Conservation (phyloP, 2,888 invertebrate genomes). For the Sialis fuliginosa region DNA sequence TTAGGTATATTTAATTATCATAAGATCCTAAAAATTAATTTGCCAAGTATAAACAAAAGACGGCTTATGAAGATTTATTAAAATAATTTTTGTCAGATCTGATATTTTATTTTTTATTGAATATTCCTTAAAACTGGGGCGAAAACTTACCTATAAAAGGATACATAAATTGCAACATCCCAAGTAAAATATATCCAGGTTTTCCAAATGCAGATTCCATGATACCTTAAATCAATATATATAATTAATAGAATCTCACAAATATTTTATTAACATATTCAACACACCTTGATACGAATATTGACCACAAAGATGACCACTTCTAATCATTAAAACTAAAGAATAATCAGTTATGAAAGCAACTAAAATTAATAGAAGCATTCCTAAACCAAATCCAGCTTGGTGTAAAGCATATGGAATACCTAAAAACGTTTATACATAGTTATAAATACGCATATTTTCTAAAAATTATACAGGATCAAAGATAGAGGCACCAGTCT, state of each 20-base stretch:
- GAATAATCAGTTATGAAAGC: conserved; percentile 69
- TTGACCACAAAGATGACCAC: conserved; percentile 57
- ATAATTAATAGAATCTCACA: conserved; percentile 11
- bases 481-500: too few relatives aligned
- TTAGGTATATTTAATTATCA: too few relatives aligned
- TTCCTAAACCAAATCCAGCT: conserved; percentile 62
- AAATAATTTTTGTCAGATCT: too few relatives aligned
- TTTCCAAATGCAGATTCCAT: conserved; percentile 68
- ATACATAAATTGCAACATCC: conserved; percentile 62
- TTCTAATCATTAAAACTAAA: conserved; percentile 54
- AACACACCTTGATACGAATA: conserved; percentile 45
- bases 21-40: too few relatives aligned
- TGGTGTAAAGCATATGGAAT: conserved; percentile 68
- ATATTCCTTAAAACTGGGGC: too few relatives aligned
- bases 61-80: too few relatives aligned
- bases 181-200: conserved; percentile 57
- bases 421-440: conserved; percentile 22
- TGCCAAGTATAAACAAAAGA: too few relatives aligned
- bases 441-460: neutral
- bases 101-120: too few relatives aligned
- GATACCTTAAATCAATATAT: conserved; percentile 26
- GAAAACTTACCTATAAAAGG: conserved; percentile 75
- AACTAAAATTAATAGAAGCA: conserved; percentile 48
- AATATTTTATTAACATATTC: neutral
- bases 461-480: too few relatives aligned